Conservation (phyloP, 2,888 invertebrate species). For the Leucophenga maculata region DNA sequence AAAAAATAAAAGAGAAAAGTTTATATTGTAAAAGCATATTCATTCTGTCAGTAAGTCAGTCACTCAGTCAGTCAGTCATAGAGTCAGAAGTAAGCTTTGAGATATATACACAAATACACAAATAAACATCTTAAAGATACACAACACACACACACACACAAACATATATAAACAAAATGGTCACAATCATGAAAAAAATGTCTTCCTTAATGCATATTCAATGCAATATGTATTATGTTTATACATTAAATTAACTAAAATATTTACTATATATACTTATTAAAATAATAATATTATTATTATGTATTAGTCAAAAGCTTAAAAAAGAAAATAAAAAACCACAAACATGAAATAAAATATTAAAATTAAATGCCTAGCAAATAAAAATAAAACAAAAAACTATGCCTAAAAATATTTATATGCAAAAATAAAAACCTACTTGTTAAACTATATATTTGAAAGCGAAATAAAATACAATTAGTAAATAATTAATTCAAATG, state of each 20-base stretch:
- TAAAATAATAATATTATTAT: conserved; percentile 31
- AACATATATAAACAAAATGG: conserved; percentile 45
- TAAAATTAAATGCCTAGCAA: not conserved
- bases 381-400: conserved; percentile 1
- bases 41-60: conserved; percentile 9
- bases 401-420: conserved; percentile 30
- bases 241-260: conserved; percentile 37
- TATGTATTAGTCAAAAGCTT: not conserved
- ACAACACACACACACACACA: conserved; percentile 19
- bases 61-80: conserved; percentile 9
- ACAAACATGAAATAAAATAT: too few species aligned
- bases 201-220: conserved; percentile 63
- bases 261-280: conserved; percentile 36
- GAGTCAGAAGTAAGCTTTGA: conserved; percentile 8
- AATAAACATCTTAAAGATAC: conserved; percentile 46
- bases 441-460: conserved; percentile 2
- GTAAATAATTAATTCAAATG: conserved; percentile 3
- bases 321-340: not conserved
- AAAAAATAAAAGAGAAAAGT: conserved; percentile 24
- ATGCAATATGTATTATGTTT: conserved; percentile 59
- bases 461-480: not conserved
- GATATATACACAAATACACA: conserved; percentile 17
- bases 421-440: conserved; percentile 27
- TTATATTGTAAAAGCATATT: not conserved
- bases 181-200: conserved; percentile 66